Conservation (phyloP, 2,888 invertebrate genomes). For the Trichogramma evanescens region DNA sequence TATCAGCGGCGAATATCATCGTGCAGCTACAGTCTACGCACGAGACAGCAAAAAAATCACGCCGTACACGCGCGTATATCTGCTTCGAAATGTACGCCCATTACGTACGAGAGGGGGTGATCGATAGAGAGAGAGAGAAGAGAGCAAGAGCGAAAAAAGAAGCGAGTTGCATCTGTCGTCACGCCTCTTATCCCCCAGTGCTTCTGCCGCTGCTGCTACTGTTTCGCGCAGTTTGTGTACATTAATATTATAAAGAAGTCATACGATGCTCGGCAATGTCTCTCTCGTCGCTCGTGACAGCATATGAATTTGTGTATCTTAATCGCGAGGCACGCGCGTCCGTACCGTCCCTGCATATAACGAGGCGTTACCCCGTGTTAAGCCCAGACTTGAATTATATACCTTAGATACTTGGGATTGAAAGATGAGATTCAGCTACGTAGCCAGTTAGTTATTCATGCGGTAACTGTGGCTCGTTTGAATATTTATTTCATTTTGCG, state of each 20-base stretch:
- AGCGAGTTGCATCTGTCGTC: conserved; percentile 47
- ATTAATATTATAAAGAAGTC: conserved; percentile 27
- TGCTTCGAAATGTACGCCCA: no score
- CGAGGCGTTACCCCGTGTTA: not conserved
- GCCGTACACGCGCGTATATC: no score
- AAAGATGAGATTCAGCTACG: conserved; percentile 6
- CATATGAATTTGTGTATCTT: conserved; percentile 46
- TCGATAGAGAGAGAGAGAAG: conserved; percentile 21
- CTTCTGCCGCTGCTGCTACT: not conserved
- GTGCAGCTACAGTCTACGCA: no score
- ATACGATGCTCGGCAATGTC: conserved; percentile 22
- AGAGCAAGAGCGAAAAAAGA: conserved; percentile 27
- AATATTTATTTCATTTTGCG: no score
- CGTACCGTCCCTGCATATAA: not conserved
- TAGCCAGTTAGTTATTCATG: no score
- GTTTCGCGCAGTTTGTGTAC: no score
- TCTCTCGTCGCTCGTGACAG: conserved; percentile 23
- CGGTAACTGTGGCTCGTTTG: no score
- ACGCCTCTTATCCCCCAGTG: conserved; percentile 34
- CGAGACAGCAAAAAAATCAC: no score
- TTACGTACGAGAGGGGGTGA: no score
- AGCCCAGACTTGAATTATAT: no score
- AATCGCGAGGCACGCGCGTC: conserved; percentile 38
- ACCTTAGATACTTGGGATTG: not conserved
- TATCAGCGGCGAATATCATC: no score